Conservation (phyloP, 2,113 vertebrate species). For the Lucifuga dentata region DNA sequence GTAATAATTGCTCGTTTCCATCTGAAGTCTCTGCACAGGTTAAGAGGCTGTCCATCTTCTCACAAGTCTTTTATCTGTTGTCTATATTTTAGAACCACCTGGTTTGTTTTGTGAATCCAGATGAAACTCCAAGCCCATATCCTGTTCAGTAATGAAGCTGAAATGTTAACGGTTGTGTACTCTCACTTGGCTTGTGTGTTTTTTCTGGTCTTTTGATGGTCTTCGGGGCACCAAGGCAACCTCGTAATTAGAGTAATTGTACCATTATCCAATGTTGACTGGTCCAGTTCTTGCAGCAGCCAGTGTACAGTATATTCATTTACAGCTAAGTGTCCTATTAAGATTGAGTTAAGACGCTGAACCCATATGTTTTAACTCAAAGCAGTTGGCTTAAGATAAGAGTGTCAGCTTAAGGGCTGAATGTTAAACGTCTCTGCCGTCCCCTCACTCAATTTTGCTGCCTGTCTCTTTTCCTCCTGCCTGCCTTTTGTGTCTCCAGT, state of each 20-base stretch:
- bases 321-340: not conserved
- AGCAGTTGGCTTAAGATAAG: constrained; percentile 30
- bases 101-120: not conserved
- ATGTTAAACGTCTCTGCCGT: constrained; percentile 29
- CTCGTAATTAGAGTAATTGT: not conserved
- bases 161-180: not conserved
- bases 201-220: not conserved
- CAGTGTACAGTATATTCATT: constrained; percentile 4
- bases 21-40: not conserved
- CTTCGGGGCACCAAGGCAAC: not conserved
- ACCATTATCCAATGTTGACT: not conserved
- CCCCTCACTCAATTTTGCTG: constrained; percentile 25
- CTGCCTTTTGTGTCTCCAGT: constrained; percentile 6
- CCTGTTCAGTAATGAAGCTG: not conserved
- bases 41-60: not conserved
- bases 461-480: constrained; percentile 11
- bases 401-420: constrained; percentile 23
- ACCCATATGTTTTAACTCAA: not conserved
- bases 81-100: not conserved
- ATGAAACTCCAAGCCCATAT: not conserved
- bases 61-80: not conserved
- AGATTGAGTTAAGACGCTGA: not conserved
- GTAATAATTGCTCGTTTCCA: constrained; percentile 32
- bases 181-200: not conserved
- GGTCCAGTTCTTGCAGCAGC: not conserved